Evolutionary conservation across 2,113 vertebrate species (phyloP), one percentile per base, ranked within the genome.

Genomic region (Odontesthes bonariensis): DNA sequence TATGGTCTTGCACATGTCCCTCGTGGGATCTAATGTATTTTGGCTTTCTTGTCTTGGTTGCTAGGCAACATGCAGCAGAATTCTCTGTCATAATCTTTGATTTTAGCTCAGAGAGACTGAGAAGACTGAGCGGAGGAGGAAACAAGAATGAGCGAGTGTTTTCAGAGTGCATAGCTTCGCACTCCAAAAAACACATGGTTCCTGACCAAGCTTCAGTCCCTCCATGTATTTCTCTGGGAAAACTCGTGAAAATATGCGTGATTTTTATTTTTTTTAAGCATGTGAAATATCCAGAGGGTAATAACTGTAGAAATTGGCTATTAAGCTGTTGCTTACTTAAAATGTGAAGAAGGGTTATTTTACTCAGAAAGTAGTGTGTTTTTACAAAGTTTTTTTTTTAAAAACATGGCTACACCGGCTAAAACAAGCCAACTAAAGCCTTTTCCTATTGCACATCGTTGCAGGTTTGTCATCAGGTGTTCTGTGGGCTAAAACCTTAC

Each of bases 1-100:
- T 11, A 60, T 62, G 63, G 73, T 69, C 56, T 61, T 82, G 73
- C 85, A 79, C 81, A 67, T 86, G 82, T 81, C 62, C 70, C 73
- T 90, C 84, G 60, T 84, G 85, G 87, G 83, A 83, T 87, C 85
- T 83, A 70, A 85, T 90, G 84, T 90, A 90, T 84, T 89, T 86
- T 89, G 78, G 90, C 86, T 93, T 90, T 82, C 86, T 92, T 86
- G 74, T 89, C 67, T 79, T 49, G 67, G 93, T 94, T 92, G 90
- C 93, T 87, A 93, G 89, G 92, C 92, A 95, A 94, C 93, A 51
- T 91, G 83, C 76, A 86, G 79, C 84, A 77, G 57, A 79, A 81
- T 91, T 88, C 52, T 85, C 90, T 82, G 87, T 86, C 72, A 83
- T 85, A 87, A 86, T 92, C 88, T 91, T 87, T 91, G 86, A 89